Conservation (phyloP, 2,888 invertebrate genomes). For the Agrenia bidenticulata region DNA sequence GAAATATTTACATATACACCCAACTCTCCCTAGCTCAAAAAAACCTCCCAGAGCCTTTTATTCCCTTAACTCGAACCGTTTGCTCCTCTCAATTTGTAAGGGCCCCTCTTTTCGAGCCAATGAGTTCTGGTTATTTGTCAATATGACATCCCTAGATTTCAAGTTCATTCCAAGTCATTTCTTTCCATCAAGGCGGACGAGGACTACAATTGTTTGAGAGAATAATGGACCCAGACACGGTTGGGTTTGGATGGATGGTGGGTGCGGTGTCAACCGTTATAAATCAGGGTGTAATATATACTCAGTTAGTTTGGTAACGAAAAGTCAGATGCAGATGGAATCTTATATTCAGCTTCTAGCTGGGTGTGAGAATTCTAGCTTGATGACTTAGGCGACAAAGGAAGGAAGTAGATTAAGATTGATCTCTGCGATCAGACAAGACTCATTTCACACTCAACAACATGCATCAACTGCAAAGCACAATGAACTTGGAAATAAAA, state of each 20-base stretch:
- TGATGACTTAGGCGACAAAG: slow-evolving; percentile 22
- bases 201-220: slow-evolving; percentile 14
- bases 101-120: not conserved
- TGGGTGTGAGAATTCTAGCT: not conserved
- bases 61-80: too few species aligned
- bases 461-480: slow-evolving; percentile 23
- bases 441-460: slow-evolving; percentile 47
- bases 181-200: slow-evolving; percentile 24
- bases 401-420: slow-evolving; percentile 42
- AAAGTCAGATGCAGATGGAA: slow-evolving; percentile 4
- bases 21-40: too few species aligned
- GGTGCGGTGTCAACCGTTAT: too few species aligned
- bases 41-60: too few species aligned
- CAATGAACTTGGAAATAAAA: not conserved
- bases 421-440: slow-evolving; percentile 48
- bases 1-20: too few species aligned
- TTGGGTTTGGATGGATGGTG: not conserved
- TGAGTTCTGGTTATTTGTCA: slow-evolving; percentile 17
- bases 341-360: not conserved
- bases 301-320: too few species aligned
- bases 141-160: slow-evolving; percentile 9
- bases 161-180: slow-evolving; percentile 40
- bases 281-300: too few species aligned
- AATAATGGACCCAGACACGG: slow-evolving; percentile 5
- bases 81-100: too few species aligned